Base-by-base conservation (phyloP, 2,888 invertebrate species). In the Cheilosia urbana region DNA sequence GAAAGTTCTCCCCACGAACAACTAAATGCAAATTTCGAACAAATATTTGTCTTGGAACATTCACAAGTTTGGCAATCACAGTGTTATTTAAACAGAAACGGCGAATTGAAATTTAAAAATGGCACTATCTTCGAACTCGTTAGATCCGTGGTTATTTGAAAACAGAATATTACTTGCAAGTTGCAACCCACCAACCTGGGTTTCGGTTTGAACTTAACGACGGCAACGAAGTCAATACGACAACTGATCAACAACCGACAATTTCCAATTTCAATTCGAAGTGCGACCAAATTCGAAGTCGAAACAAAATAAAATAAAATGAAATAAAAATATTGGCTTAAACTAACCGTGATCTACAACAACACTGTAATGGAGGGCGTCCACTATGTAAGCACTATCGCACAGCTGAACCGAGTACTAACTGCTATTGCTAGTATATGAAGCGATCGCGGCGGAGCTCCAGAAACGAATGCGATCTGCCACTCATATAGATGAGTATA, bases 401-500 rank as follows among this genome's bases (percentile, higher is more conserved):
- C 65, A 45, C 65, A 57, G 65, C 34, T 57, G 37, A 47, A 47
- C 40, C 47, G 57, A 17, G 65, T 65, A 75, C 57, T 63, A 17
- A 47, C 42, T 72, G 30, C 17, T 60, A 51, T 37, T 47, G 51
- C 13, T 63, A 34, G 49, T 30, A 83, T 71, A 45, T 57, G 75
- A 80, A 84, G 58, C 55, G 80, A 69, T 71, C 80, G 75, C 84
- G 84, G 17, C 65, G 58, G 34, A 75, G 80, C 75, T 66, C 58
- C 53, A 58, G 80, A 80, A 79, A 75, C 80, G 80, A 84, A 84
- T 84, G 84, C 69, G 80, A 75, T 80, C 84, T 75, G 75, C 69
- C 80, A 71, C 68, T 75, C 75, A 62, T 53, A 55, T 80, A 73
- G 84, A 84, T 84, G 84, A 75, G 80, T 65, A 73, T 84, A 51